Evolutionary conservation across 2,797 vertebrate genomes (phyloP), one percentile per base, ranked within the genome.

Genomic region (Neoniphon sammara): DNA sequence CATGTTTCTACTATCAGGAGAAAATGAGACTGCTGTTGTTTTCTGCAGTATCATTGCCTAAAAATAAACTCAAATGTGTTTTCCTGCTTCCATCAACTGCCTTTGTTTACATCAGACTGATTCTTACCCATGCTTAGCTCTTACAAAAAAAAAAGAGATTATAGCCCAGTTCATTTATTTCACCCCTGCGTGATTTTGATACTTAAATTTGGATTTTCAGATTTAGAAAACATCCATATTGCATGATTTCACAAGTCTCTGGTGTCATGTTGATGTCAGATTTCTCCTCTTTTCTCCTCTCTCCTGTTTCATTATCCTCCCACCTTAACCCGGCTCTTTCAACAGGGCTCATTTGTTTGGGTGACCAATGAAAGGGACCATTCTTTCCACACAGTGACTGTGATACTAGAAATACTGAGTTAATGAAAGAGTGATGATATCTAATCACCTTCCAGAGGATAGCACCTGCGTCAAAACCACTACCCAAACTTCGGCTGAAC

Each of bases 371-470:
- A 94, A 93, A 92, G 89, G 88, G 66, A 2, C 87, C 80, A 85
- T 91, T 92, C 87, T 93, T 91, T 74, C 77, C 66, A 27, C 90
- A 84, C 68, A 70, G 86, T 83, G 88, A 89, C 73, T 14, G 47
- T 81, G 84, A 92, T 88, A 90, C 87, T 44, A 82, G 85, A 89
- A 91, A 89, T 87, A 62, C 87, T 73, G 79, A 85, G 66, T 89
- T 92, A 93, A 94, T 93, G 91, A 94, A 92, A 89, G 89, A 91
- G 92, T 91, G 93, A 93, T 94, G 93, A 94, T 89, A 91, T 91
- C 83, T 85, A 87, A 89, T 85, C 89, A 88, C 89, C 88, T 91
- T 90, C 85, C 87, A 91, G 88, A 81, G 85, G 74, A 85, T 89
- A 78, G 88, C 90, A 91, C 84, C 89, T 91, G 89, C 86, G 76